Conservation (phyloP, 2,113 vertebrate genomes). For the Condylura cristata region DNA sequence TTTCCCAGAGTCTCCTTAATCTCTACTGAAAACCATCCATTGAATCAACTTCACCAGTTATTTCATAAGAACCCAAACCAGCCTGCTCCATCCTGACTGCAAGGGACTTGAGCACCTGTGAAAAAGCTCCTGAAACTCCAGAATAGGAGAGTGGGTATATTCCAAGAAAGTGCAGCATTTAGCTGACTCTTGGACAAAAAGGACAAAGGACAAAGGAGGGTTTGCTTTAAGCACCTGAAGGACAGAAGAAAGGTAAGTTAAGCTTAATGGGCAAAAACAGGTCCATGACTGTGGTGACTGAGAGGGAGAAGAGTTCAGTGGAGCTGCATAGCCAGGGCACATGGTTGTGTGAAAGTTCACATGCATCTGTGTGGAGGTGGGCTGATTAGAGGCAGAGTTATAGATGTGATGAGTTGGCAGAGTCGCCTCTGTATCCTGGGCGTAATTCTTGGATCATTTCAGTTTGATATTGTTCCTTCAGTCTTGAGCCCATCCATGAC, state of each 20-base stretch:
- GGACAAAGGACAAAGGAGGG: background rate
- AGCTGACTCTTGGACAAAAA: background rate
- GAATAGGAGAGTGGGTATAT: background rate
- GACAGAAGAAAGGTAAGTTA: background rate
- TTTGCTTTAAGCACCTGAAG: background rate
- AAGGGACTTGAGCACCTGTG: background rate
- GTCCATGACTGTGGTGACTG: background rate
- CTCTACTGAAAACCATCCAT: background rate
- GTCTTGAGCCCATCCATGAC: background rate
- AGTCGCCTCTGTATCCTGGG: background rate
- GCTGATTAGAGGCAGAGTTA: background rate
- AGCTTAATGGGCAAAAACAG: background rate
- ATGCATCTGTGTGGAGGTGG: background rate
- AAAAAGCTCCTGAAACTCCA: background rate
- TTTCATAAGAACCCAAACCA: background rate
- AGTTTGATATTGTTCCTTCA: background rate
- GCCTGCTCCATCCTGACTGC: background rate
- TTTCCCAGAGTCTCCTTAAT: background rate
- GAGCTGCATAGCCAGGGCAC: background rate
- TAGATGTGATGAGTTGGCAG: background rate
- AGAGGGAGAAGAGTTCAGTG: background rate
- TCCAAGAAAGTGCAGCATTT: background rate
- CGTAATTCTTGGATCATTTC: background rate
- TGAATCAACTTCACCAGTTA: conserved; percentile 16
- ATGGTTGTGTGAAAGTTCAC: background rate